These are phyloP conservation scores for Colossoma macropomum DNA, from an alignment of 2,113 vertebrate species.

Conservation along the genomic window DNA sequence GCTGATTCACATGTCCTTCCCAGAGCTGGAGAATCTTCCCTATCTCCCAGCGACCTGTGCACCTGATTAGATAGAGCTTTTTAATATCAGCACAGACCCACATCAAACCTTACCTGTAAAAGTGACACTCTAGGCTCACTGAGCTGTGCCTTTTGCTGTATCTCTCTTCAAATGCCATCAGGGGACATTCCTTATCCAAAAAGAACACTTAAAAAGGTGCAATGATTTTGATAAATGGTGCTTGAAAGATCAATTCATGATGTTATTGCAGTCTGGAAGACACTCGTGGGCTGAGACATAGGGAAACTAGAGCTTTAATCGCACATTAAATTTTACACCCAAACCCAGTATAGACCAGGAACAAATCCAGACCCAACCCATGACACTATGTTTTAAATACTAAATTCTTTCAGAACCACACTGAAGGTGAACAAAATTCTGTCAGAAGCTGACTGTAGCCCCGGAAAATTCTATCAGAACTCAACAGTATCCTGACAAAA, in stretches of 20 bases:
- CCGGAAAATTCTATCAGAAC: not conserved
- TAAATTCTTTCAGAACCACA: too few relatives aligned
- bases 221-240: conserved; percentile 37
- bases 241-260: conserved; percentile 27
- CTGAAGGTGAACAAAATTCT: not conserved
- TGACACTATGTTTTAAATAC: too few relatives aligned
- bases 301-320: conserved; percentile 8
- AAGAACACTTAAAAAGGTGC: conserved; percentile 26
- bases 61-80: conserved; percentile 33
- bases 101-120: conserved; percentile 6
- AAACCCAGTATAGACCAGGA: not conserved
- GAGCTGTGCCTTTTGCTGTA: not conserved
- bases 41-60: not conserved
- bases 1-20: conserved; percentile 48
- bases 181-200: conserved; percentile 19
- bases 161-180: conserved; percentile 30
- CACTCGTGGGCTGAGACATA: not conserved
- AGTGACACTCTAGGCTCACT: conserved; percentile 16
- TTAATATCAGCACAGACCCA: conserved; percentile 36
- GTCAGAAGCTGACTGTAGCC: not conserved
- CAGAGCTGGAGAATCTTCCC: not conserved
- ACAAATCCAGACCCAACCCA: not conserved
- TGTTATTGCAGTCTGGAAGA: conserved; percentile 35
- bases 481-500: not conserved
- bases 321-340: not conserved